A percentile compares a stretch with the other conserved stretches of the same genome.
Evolutionary conservation across 2,113 vertebrate species (phyloP).

Genomic region (Sula dactylatra): DNA sequence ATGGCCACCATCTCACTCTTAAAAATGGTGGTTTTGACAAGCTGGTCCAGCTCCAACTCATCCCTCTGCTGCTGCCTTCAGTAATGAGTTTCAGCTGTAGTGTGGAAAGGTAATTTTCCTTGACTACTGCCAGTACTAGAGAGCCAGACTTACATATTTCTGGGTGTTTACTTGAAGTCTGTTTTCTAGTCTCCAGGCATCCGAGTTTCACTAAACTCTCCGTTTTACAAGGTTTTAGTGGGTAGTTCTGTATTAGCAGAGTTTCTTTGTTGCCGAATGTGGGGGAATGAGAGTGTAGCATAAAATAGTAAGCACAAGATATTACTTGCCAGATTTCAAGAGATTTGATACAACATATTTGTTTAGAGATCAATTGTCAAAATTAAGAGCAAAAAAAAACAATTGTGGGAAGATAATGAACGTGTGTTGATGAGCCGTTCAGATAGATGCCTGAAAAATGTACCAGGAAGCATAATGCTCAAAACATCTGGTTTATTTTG

Average conservation of each 20-base stretch:
- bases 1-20: neutral
- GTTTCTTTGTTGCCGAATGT: neutral
- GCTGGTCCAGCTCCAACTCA: constrained; percentile 23
- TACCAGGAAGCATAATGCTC: neutral
- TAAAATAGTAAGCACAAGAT: neutral
- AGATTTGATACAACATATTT: neutral
- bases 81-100: constrained; percentile 61
- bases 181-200: constrained; percentile 51
- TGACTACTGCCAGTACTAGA: constrained; percentile 37
- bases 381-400: neutral
- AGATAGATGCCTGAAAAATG: neutral
- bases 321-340: constrained; percentile 10
- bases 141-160: constrained; percentile 51
- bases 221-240: neutral
- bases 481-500: constrained; percentile 39
- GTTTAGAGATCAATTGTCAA: constrained; percentile 19
- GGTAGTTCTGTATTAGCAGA: neutral
- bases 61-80: neutral
- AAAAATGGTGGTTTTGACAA: neutral
- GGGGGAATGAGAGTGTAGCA: neutral
- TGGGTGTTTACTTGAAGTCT: constrained; percentile 54
- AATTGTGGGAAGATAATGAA: neutral
- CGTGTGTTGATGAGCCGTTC: neutral
- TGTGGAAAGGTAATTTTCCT: constrained; percentile 65
- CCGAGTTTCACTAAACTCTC: neutral